Base-by-base conservation (phyloP, 2,113 vertebrate genomes). In the Oceanodroma tethys region DNA sequence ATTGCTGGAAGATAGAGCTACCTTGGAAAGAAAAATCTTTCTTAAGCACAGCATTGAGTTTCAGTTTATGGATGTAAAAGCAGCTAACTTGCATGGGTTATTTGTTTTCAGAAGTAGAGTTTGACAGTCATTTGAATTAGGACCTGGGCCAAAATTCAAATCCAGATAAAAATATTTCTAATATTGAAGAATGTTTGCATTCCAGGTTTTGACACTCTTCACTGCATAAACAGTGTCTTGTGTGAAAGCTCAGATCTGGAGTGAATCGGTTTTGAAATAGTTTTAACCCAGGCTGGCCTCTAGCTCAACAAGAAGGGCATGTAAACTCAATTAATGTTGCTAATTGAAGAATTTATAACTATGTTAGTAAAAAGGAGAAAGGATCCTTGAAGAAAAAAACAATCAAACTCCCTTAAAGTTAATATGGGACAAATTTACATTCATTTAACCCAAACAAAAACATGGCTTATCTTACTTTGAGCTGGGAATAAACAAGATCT, bases 121-220 rank as follows among this genome's bases (percentile, higher is more conserved):
- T 80, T 88, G 81, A 86, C 55, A 73, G 79, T 29, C 38, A 13
- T 78, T 81, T 93, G 68, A 95, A 84, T 67, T 78, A 81, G 43
- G 13, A 11, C 30, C 60, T 89, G 56, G 83, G 65, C 55, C 88
- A 55, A 88, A 89, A 81, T 82, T 65, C 76, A 91, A 83, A 86
- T 84, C 90, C 47, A 86, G 79, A 65, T 88, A 93, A 95, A 42
- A 88, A 18, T 63, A 90, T 86, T 96, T 95, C 59, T 72, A 83
- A 55, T 81, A 84, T 13, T 84, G 76, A 93, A 84, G 68, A 84
- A 92, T 12, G 7, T 93, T 95, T 93, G 25, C 92, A 81, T 95
- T 97, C 85, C 79, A 60, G 40, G 22, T 90, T 94, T 92, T 92
- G 42, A 59, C 82, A 84, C 95, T 84, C 32, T 88, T 92, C n/a